phyloP scores from a whole-genome alignment of 2,113 vertebrate species.

The Megaceryle maxima region DNA sequence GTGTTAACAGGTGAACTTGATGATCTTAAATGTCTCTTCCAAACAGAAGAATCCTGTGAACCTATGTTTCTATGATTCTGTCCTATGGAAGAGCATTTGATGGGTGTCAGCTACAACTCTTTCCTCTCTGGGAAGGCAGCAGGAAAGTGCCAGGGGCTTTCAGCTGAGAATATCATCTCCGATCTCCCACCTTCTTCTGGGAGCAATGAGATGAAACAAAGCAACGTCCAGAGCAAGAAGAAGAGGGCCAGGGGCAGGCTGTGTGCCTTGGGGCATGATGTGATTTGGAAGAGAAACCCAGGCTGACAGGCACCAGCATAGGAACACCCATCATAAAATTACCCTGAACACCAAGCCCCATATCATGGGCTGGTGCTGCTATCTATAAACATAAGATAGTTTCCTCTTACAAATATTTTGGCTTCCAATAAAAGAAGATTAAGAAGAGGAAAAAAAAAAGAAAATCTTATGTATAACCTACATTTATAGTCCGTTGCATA shows the following conservation, averaged over 20 bases:
- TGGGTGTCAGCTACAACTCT: background rate
- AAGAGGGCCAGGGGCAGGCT: background rate
- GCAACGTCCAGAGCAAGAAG: background rate
- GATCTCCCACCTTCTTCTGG: background rate
- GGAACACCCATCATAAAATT: background rate
- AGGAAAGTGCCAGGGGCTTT: background rate
- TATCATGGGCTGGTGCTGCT: background rate
- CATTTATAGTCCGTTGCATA: background rate
- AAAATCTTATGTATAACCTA: fast-evolving
- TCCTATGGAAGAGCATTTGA: background rate
- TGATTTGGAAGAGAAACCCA: background rate
- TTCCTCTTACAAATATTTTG: background rate
- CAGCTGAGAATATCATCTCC: background rate
- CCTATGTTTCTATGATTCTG: too few species aligned
- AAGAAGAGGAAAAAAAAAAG: background rate
- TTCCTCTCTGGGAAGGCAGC: background rate
- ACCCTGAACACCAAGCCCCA: background rate
- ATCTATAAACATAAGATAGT: background rate
- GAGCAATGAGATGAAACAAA: background rate
- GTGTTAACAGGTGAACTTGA: too few species aligned
- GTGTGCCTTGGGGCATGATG: background rate
- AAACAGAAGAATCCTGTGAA: too few species aligned
- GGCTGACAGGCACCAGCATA: background rate
- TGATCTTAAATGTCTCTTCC: too few species aligned
- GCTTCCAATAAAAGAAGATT: background rate